These are phyloP conservation scores for Drosophila obscura DNA, from an alignment of 1,140 invertebrate genomes.

Conservation along the genomic window DNA sequence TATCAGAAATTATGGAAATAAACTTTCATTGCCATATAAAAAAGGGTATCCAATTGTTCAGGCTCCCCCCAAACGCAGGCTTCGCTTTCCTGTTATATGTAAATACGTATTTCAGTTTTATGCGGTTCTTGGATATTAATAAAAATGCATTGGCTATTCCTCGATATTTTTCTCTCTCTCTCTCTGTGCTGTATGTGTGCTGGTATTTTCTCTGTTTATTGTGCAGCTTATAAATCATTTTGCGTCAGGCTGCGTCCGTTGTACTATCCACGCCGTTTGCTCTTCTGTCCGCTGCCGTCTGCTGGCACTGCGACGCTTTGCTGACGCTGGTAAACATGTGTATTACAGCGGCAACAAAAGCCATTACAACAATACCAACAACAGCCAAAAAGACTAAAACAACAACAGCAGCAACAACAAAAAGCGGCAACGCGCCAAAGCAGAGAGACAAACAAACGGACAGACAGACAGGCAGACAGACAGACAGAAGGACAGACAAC, in stretches of 20 bases:
- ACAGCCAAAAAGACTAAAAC: slow-evolving; percentile 1
- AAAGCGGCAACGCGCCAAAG: neutral
- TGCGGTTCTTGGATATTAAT: slow-evolving; percentile 47
- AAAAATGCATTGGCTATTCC: slow-evolving; percentile 55
- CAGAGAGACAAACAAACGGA: too few relatives aligned
- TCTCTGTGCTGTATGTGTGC: slow-evolving; percentile 22
- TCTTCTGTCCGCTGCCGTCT: slow-evolving; percentile 49
- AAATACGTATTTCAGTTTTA: slow-evolving; percentile 21
- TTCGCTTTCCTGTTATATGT: neutral
- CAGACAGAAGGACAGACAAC: slow-evolving; percentile 19
- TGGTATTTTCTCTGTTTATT: slow-evolving; percentile 45
- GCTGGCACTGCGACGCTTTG: slow-evolving; percentile 67
- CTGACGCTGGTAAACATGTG: slow-evolving; percentile 75
- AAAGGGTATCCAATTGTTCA: too few relatives aligned
- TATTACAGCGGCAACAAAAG: slow-evolving; percentile 24
- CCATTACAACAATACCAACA: slow-evolving; percentile 1
- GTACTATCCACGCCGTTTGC: too few relatives aligned
- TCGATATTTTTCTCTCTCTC: slow-evolving; percentile 2
- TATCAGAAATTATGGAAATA: too few relatives aligned
- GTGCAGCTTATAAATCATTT: slow-evolving; percentile 70
- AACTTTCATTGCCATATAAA: too few relatives aligned
- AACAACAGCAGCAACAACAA: slow-evolving; percentile 11
- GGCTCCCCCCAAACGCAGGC: too few relatives aligned
- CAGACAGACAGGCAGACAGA: neutral
- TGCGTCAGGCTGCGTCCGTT: slow-evolving; percentile 59